Conservation (phyloP, 2,888 invertebrate species). For the Oxystoma pomonae region DNA sequence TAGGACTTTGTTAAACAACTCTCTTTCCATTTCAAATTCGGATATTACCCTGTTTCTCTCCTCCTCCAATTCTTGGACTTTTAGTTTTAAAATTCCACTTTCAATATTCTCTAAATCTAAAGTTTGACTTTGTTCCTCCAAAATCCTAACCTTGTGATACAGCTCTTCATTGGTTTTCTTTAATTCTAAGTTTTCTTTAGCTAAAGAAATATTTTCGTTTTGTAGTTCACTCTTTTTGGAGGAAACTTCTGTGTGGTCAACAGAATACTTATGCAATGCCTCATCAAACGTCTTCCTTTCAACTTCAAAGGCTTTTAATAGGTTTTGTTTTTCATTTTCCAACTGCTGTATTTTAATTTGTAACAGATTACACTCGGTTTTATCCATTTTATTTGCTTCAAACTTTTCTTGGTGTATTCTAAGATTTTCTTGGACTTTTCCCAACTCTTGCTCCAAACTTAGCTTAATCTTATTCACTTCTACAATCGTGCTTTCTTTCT, state of each 20-base stretch:
- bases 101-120: constrained; percentile 24
- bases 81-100: constrained; percentile 26
- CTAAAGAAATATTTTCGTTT: constrained; percentile 21
- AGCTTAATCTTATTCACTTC: constrained; percentile 27
- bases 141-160: constrained; percentile 18
- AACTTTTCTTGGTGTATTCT: constrained; percentile 27
- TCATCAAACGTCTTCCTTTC: constrained; percentile 23
- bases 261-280: constrained; percentile 18
- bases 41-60: constrained; percentile 22
- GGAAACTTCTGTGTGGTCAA: constrained; percentile 15
- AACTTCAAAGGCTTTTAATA: constrained; percentile 24
- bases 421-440: constrained; percentile 26
- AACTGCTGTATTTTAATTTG: constrained; percentile 27
- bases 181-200: constrained; percentile 25
- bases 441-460: constrained; percentile 21
- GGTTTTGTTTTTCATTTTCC: constrained; percentile 26
- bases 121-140: constrained; percentile 24
- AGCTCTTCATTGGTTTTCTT: constrained; percentile 23
- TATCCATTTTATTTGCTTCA: constrained; percentile 25
- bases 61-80: constrained; percentile 27
- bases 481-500: constrained; percentile 23
- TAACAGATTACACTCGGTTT: constrained; percentile 27
- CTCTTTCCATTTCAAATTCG: constrained; percentile 28
- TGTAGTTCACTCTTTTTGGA: background rate
- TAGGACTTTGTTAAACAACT: constrained; percentile 25